Conservation (phyloP, 2,797 vertebrate species). For the Ceyx erithaca region DNA sequence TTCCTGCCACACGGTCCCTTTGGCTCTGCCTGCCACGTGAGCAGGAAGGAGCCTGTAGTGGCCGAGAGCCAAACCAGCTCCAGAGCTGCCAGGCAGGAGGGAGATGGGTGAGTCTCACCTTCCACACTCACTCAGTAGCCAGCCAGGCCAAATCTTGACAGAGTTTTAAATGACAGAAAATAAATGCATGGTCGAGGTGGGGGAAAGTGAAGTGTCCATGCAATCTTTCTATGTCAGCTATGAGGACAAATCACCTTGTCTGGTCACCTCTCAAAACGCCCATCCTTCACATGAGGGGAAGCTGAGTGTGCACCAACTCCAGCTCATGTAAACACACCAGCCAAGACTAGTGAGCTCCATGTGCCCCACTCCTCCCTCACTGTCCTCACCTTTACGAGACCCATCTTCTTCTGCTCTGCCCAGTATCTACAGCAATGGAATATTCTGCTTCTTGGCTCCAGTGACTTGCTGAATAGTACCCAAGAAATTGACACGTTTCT, state of each 20-base stretch:
- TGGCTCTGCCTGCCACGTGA: not conserved
- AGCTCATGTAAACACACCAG: not conserved
- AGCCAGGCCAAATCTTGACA: not conserved
- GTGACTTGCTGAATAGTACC: not conserved
- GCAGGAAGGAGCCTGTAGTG: accelerated
- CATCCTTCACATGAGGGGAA: not conserved
- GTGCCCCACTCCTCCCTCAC: not conserved
- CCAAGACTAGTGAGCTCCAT: not conserved
- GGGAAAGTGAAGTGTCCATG: accelerated
- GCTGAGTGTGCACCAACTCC: not conserved
- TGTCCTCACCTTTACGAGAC: not conserved
- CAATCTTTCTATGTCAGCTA: not conserved
- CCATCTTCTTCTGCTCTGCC: not conserved
- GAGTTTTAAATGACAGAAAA: not conserved
- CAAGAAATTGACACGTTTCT: not conserved
- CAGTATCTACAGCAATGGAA: not conserved
- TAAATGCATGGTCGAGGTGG: accelerated
- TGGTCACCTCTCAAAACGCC: not conserved
- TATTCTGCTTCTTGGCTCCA: not conserved
- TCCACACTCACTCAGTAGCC: accelerated
- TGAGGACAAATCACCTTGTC: not conserved
- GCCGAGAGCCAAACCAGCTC: not conserved
- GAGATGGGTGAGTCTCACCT: not conserved
- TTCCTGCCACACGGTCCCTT: accelerated
- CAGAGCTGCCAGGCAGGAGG: not conserved